A percentile compares a stretch with the other conserved stretches of the same genome.
Evolutionary conservation across 2,797 vertebrate species (phyloP).

Genomic region (Danionella dracula): DNA sequence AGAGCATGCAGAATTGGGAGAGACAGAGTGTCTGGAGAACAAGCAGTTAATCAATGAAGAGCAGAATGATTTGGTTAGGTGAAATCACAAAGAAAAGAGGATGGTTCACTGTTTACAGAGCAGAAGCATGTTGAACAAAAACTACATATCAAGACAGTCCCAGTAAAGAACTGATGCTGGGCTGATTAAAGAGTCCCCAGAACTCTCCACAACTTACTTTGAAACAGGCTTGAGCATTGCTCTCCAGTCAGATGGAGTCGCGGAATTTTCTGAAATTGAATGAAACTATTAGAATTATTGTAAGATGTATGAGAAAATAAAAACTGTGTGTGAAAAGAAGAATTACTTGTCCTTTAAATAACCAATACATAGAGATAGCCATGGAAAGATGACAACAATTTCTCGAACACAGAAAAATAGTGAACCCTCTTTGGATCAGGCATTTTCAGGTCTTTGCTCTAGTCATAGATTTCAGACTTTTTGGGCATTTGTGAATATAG

Average conservation of each 20-base stretch:
- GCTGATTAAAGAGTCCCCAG: not conserved
- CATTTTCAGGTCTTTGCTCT: too few species aligned
- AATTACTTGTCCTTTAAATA: too few species aligned
- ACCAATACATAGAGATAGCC: too few species aligned
- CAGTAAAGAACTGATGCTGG: not conserved
- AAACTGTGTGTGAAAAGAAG: too few species aligned
- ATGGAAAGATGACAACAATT: too few species aligned
- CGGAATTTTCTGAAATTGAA: conserved; percentile 46
- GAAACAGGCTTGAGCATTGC: conserved; percentile 74
- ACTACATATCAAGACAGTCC: not conserved
- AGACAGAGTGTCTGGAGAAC: conserved; percentile 52
- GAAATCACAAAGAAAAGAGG: not conserved
- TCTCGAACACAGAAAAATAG: too few species aligned
- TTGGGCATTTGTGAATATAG: too few species aligned
- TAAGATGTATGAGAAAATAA: too few species aligned
- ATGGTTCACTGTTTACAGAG: too few species aligned
- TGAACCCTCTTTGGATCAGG: too few species aligned
- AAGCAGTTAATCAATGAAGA: conserved; percentile 46
- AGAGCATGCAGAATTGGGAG: conserved; percentile 55
- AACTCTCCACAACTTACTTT: conserved; percentile 57
- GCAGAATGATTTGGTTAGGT: conserved; percentile 39
- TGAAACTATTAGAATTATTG: not conserved
- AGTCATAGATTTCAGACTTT: too few species aligned
- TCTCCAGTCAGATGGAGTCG: conserved; percentile 78
- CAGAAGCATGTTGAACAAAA: too few species aligned